Conservation (phyloP, 2,113 vertebrate genomes). For the Hylia prasina region DNA sequence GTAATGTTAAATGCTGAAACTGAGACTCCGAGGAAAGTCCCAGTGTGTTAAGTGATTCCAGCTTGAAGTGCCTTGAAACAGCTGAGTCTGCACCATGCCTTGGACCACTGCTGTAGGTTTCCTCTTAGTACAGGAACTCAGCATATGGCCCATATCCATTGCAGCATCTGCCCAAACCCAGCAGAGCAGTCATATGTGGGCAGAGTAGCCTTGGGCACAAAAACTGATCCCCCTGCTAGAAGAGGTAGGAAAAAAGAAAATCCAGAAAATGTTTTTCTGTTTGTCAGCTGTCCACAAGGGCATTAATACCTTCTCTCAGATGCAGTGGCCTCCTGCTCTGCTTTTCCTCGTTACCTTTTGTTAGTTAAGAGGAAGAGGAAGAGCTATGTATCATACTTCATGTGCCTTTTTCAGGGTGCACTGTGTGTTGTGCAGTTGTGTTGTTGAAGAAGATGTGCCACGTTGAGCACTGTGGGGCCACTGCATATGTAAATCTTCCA, state of each 20-base stretch:
- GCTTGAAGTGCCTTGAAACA: not conserved
- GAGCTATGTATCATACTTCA: not conserved
- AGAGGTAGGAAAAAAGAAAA: not conserved
- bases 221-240: not conserved
- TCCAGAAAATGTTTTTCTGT: not conserved
- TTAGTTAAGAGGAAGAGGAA: not conserved
- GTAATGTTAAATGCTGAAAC: not conserved
- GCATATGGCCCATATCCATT: not conserved
- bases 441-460: rapidly evolving
- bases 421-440: not conserved
- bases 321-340: not conserved
- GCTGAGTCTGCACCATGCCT: not conserved
- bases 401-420: rapidly evolving
- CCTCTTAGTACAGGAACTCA: not conserved
- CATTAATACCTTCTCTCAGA: not conserved
- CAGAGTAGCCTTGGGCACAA: not conserved
- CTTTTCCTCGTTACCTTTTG: not conserved
- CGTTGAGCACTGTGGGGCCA: not conserved
- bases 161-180: not conserved
- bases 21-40: not conserved
- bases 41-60: not conserved
- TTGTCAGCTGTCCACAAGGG: not conserved
- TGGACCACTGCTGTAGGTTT: not conserved
- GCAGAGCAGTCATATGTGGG: not conserved
- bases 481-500: not conserved